Base-by-base conservation (phyloP, 2,888 invertebrate species). In the Hydrotaea cyrtoneurina region DNA sequence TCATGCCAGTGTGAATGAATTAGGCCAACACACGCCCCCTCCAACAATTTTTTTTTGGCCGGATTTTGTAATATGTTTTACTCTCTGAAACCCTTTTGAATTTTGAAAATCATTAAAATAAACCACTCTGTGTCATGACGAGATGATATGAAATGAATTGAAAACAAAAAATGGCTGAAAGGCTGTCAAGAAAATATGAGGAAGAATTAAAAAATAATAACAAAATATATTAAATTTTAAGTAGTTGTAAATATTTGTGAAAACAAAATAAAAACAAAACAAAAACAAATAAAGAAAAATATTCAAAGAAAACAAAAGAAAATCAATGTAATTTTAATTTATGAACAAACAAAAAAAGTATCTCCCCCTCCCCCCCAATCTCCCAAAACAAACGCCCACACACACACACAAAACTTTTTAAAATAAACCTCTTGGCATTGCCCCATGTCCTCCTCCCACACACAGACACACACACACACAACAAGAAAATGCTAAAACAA, bases 91-190 rank as follows among this genome's bases (percentile, higher is more conserved):
- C 39, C 8, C 39, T 1, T 10, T n/a, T 31, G 31, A 50, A n/a
- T 50, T 50, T 50, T 50, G n/a, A 64, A 64, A 36, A 64, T 64
- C 87, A 87, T 53, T 36, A 31, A 77, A 66, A 46, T 46, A 23
- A 46, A 31, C 31, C 31, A 26, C 15, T 26, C 13, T 71, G 57
- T 76, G 55, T 55, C 69, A 71, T 78, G 66, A 23, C 31, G 31
- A 39, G 69, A 50, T 26, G 31, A 57, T 26, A 89, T 85, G 88
- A 86, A 88, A 89, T 85, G 88, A 86, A 88, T 86, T 88, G 50
- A 31, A 31, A 31, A 31, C 31, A 31, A 50, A 50, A 13, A n/a
- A 50, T 50, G 50, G 50, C 15, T n/a, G n/a, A 50, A 13, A 50
- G 5, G n/a, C 15, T n/a, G n/a, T 4, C 31, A 31, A 50, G n/a